A percentile compares a stretch with the other conserved stretches of the same genome.
These are phyloP conservation scores for Cuculus canorus DNA, from an alignment of 2,797 vertebrate species.

Conservation along the genomic window DNA sequence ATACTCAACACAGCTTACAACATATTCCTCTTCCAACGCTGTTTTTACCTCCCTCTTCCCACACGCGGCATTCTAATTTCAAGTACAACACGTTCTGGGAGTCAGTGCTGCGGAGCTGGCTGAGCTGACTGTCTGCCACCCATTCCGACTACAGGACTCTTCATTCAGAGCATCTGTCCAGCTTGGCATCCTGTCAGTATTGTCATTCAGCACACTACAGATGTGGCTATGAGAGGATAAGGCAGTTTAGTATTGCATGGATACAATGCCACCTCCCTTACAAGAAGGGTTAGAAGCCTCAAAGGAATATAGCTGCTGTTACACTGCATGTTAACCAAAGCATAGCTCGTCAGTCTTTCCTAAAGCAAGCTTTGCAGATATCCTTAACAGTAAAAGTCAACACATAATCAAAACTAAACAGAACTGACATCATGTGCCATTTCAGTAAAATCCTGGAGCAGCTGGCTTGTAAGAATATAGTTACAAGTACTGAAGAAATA, in stretches of 20 bases:
- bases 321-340: not conserved
- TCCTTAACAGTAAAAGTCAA: not conserved
- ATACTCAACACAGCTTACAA: not conserved
- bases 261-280: not conserved
- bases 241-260: not conserved
- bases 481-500: not conserved
- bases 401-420: not conserved
- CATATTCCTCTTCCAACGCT: not conserved
- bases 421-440: not conserved
- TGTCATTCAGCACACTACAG: not conserved
- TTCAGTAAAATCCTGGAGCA: not conserved
- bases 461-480: not conserved
- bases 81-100: not conserved
- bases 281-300: not conserved
- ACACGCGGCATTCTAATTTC: not conserved
- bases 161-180: not conserved
- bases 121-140: not conserved
- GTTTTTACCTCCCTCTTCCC: not conserved
- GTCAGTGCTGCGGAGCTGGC: not conserved
- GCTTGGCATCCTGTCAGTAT: not conserved
- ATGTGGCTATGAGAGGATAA: not conserved
- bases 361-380: not conserved
- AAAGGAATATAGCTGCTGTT: rapidly evolving
- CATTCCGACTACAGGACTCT: not conserved
- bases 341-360: not conserved